phyloP scores from a whole-genome alignment of 2,113 vertebrate genomes.

The Aleadryas rufinucha region DNA sequence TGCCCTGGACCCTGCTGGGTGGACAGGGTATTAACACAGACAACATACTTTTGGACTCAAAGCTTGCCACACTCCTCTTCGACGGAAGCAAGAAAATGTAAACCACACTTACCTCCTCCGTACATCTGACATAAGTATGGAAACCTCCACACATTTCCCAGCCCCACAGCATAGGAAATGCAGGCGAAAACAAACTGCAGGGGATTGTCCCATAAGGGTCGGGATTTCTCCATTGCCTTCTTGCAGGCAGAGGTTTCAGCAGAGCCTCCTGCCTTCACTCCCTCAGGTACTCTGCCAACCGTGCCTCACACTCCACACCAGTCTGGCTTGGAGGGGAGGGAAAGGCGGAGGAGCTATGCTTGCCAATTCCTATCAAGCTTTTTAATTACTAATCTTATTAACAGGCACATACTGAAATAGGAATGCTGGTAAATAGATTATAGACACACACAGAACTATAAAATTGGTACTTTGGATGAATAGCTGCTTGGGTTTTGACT shows the following conservation, averaged over 20 bases:
- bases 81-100: neutral
- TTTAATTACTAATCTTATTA: slow-evolving; percentile 83
- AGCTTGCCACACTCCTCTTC: neutral
- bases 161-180: slow-evolving; percentile 89
- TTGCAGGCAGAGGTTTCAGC: neutral
- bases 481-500: slow-evolving; percentile 25
- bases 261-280: neutral
- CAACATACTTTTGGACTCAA: neutral
- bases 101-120: slow-evolving; percentile 87
- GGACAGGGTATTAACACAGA: neutral
- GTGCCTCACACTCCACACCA: neutral
- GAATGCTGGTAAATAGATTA: slow-evolving; percentile 74
- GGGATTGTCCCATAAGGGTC: slow-evolving; percentile 84
- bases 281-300: slow-evolving; percentile 27
- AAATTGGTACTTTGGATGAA: slow-evolving; percentile 40
- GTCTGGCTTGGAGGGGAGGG: slow-evolving; percentile 26
- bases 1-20: neutral
- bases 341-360: slow-evolving; percentile 23
- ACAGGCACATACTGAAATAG: slow-evolving; percentile 65
- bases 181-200: slow-evolving; percentile 89
- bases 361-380: slow-evolving; percentile 66
- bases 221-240: slow-evolving; percentile 68
- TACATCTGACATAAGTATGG: slow-evolving; percentile 96
- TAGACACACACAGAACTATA: slow-evolving; percentile 44
- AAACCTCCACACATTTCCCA: slow-evolving; percentile 96